Percentiles rank a stretch among this genome's conserved stretches.
Conservation (phyloP, 2,113 vertebrate genomes). For the Ammodytes marinus region DNA sequence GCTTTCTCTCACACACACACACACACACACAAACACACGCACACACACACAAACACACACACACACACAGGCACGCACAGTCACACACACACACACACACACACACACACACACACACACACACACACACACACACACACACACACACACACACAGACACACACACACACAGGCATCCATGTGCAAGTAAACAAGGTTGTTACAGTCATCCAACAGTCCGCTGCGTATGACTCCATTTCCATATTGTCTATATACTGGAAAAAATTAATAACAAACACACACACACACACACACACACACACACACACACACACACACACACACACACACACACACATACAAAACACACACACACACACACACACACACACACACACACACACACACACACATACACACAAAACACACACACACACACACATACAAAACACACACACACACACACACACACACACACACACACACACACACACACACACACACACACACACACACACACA, state of each 20-base stretch:
- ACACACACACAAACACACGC: slow-evolving; percentile 5
- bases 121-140: not conserved
- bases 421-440: too few species aligned
- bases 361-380: too few species aligned
- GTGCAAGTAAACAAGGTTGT: not conserved
- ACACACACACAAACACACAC: slow-evolving; percentile 22
- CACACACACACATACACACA: too few species aligned
- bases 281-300: too few species aligned
- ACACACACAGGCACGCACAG: slow-evolving; percentile 24
- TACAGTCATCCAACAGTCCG: not conserved
- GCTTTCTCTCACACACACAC: not conserved
- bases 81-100: slow-evolving; percentile 33
- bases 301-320: too few species aligned
- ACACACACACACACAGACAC: not conserved
- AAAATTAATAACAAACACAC: too few species aligned
- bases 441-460: too few species aligned
- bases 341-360: too few species aligned
- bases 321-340: too few species aligned
- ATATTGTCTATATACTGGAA: not conserved
- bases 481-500: too few species aligned
- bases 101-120: slow-evolving; percentile 36
- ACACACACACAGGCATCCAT: slow-evolving; percentile 11
- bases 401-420: too few species aligned
- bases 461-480: too few species aligned
- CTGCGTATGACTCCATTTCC: slow-evolving; percentile 35